These are phyloP conservation scores for Zoanthus sociatus DNA, from an alignment of 92 coral and sea anemone species.

Conservation along the genomic window DNA sequence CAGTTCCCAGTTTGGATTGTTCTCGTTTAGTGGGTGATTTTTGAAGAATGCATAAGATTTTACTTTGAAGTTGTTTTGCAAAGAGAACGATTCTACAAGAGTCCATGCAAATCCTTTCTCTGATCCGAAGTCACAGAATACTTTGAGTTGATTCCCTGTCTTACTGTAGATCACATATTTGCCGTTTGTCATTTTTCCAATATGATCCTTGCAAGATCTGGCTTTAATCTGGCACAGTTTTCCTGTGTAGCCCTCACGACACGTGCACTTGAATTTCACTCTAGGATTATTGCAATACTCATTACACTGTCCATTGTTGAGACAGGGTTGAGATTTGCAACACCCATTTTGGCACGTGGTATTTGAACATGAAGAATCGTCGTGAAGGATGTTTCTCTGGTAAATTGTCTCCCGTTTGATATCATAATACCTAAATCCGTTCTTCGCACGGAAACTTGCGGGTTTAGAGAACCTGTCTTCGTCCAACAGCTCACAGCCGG, in stretches of 20 bases:
- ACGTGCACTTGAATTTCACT: conserved; percentile 59
- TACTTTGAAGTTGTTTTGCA: conserved; percentile 44
- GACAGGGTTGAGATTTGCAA: conserved; percentile 55
- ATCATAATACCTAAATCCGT: neutral
- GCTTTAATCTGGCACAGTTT: conserved; percentile 46
- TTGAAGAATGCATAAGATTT: conserved; percentile 35
- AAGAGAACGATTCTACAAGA: conserved; percentile 65
- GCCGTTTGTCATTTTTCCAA: neutral
- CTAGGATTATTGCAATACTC: conserved; percentile 58
- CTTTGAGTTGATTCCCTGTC: neutral
- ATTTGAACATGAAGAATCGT: neutral
- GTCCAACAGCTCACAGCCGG: neutral
- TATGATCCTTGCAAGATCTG: conserved; percentile 14
- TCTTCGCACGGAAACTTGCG: neutral
- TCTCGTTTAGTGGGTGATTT: neutral
- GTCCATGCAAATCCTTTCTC: conserved; percentile 60
- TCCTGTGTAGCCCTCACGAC: conserved; percentile 54
- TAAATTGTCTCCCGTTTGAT: neutral
- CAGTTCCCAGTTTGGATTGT: neutral
- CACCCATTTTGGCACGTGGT: conserved; percentile 58
- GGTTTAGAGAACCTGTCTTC: conserved; percentile 8
- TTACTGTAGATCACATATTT: neutral
- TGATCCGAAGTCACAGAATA: conserved; percentile 15
- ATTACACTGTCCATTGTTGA: conserved; percentile 63
- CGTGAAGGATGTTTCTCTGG: neutral